phyloP scores from a whole-genome alignment of 2,797 vertebrate species.

The Spondyliosoma cantharus region DNA sequence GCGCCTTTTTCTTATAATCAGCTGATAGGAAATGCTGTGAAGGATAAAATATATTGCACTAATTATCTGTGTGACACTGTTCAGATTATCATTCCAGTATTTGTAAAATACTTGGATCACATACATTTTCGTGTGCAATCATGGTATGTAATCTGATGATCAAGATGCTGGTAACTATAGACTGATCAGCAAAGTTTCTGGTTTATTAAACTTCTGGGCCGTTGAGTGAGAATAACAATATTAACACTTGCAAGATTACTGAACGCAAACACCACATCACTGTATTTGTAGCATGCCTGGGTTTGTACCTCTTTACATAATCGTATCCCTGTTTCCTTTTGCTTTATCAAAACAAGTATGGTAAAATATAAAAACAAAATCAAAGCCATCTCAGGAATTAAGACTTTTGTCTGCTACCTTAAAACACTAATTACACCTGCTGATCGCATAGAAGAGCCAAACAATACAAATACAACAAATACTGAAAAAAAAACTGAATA shows the following conservation, averaged over 20 bases:
- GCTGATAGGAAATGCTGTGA: neutral
- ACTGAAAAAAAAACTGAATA: too few species aligned
- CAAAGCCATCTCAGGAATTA: neutral
- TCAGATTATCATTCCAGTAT: neutral
- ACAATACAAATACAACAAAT: neutral
- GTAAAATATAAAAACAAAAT: neutral
- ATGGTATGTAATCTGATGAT: neutral
- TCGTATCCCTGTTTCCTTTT: neutral
- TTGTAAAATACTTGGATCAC: neutral
- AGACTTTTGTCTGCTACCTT: neutral
- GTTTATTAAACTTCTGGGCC: neutral
- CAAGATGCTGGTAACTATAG: neutral
- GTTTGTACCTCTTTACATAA: neutral
- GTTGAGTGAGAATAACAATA: too few species aligned
- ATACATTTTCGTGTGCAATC: neutral
- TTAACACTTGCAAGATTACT: too few species aligned
- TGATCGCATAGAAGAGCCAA: neutral
- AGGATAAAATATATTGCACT: constrained; percentile 1
- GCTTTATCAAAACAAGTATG: neutral
- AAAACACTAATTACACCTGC: neutral
- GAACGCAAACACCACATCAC: neutral
- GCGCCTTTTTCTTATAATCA: neutral
- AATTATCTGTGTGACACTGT: neutral
- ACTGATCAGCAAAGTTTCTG: neutral
- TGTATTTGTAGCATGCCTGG: neutral